Conservation (phyloP, 2,888 invertebrate genomes). For the Ectemnius cavifrons region DNA sequence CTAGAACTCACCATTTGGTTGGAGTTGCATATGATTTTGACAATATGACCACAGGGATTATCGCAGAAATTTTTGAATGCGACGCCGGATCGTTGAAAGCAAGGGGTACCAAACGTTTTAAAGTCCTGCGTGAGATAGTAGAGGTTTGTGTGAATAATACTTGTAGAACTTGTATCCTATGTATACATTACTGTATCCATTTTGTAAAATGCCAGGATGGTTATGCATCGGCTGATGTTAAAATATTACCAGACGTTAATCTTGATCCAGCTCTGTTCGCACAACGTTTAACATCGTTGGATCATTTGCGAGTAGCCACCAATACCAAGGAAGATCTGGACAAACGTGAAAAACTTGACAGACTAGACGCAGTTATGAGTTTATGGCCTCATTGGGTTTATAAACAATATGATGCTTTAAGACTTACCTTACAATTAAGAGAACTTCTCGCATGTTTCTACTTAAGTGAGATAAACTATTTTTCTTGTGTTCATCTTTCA, state of each 20-base stretch:
- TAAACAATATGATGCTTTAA: conserved; percentile 81
- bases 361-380: conserved; percentile 80
- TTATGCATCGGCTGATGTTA: conserved; percentile 79
- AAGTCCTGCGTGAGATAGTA: conserved; percentile 78
- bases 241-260: conserved; percentile 84
- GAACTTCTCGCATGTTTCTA: conserved; percentile 55
- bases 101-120: conserved; percentile 87
- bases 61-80: conserved; percentile 80
- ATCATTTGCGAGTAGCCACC: conserved; percentile 64
- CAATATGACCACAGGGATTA: conserved; percentile 65
- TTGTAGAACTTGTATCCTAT: not conserved
- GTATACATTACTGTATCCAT: not conserved
- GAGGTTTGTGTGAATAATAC: conserved; percentile 46
- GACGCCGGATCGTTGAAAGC: conserved; percentile 83
- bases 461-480: no score
- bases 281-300: conserved; percentile 70
- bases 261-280: conserved; percentile 81
- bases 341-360: conserved; percentile 68
- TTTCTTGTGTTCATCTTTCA: not conserved
- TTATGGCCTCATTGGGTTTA: conserved; percentile 85
- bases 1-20: conserved; percentile 82
- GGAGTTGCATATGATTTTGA: conserved; percentile 81
- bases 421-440: conserved; percentile 76
- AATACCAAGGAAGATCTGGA: conserved; percentile 57
- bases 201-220: conserved; percentile 51